Percentiles rank a stretch among this genome's conserved stretches.
These are phyloP conservation scores for Mormyrus proboscirostris DNA, from an alignment of 2,797 vertebrate genomes.

Conservation along the genomic window DNA sequence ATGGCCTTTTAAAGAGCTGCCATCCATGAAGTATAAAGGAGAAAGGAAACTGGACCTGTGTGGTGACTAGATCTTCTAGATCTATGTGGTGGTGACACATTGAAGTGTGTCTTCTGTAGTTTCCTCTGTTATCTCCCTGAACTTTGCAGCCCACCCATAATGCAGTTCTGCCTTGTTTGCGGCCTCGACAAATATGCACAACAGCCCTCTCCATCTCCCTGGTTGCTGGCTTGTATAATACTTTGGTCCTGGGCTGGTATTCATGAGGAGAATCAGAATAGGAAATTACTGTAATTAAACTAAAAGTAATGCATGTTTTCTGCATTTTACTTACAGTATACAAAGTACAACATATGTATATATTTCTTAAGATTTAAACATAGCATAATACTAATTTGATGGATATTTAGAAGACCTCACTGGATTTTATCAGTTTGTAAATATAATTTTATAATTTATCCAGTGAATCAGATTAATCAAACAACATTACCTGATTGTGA, in stretches of 20 bases:
- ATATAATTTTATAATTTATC: background rate
- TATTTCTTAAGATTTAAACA: background rate
- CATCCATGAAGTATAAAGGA: background rate
- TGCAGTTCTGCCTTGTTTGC: background rate
- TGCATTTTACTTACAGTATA: background rate
- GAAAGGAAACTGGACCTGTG: background rate
- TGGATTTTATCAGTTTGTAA: background rate
- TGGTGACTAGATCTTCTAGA: background rate
- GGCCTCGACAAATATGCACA: background rate
- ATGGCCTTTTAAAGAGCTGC: background rate
- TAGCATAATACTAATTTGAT: background rate
- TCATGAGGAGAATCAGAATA: background rate
- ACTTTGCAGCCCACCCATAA: background rate
- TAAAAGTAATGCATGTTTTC: background rate
- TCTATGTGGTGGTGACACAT: background rate
- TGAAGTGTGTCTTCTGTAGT: background rate
- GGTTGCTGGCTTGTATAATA: background rate
- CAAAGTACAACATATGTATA: background rate
- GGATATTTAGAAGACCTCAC: background rate
- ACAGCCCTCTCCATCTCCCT: background rate
- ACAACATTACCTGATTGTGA: background rate
- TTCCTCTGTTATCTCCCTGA: background rate
- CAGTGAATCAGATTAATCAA: background rate
- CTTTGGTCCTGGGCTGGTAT: background rate
- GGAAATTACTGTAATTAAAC: background rate